A percentile compares a stretch with the other conserved stretches of the same genome.
Evolutionary conservation across 2,797 vertebrate genomes (phyloP).

Genomic region (Sebastes aleutianus): DNA sequence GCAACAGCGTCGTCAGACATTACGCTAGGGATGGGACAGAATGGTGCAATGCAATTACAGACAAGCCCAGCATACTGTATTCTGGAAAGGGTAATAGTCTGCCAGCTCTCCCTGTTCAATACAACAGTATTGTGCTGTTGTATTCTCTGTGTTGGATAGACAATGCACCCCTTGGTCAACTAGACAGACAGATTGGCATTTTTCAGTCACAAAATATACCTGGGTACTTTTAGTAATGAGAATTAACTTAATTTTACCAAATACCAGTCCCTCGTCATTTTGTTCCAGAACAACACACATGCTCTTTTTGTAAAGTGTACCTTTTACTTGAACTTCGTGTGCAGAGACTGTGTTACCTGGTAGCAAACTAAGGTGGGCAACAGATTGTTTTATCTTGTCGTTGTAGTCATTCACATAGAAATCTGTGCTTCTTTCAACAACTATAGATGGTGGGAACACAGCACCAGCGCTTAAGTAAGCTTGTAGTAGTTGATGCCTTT

Average conservation of each 20-base stretch:
- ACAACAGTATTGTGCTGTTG: no score
- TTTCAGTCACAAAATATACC: neutral
- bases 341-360: neutral
- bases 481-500: slow-evolving; percentile 24
- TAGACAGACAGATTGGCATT: no score
- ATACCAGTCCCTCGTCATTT: neutral
- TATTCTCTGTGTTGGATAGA: no score
- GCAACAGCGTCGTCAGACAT: no score
- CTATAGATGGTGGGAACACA: neutral
- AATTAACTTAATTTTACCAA: neutral
- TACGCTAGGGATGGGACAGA: no score
- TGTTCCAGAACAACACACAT: neutral
- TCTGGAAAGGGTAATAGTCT: no score
- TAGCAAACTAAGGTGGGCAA: neutral
- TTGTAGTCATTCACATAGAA: neutral
- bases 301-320: neutral
- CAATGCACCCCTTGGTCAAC: no score
- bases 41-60: no score
- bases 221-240: neutral
- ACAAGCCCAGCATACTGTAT: no score
- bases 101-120: no score
- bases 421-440: neutral
- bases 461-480: slow-evolving; percentile 13
- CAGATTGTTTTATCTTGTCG: neutral
- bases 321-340: neutral